A percentile compares a stretch with the other conserved stretches of the same genome.
Evolutionary conservation across 1,140 invertebrate species (phyloP).

Genomic region (Neocloeon triangulifer): DNA sequence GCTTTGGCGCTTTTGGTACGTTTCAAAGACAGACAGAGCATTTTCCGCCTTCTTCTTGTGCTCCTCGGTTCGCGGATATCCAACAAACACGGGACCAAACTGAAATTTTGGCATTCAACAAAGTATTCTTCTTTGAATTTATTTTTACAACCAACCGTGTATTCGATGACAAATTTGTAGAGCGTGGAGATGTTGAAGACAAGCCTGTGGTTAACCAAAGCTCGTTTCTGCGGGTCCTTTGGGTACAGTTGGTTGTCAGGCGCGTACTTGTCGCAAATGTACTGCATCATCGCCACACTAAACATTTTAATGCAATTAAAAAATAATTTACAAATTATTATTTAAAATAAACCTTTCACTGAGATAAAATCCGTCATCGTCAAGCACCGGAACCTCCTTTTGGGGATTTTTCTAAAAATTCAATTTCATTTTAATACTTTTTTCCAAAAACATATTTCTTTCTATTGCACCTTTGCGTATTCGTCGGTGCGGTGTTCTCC

Average conservation of each 20-base stretch:
- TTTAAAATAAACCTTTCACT: slow-evolving; percentile 32
- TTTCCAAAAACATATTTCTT: slow-evolving; percentile 4
- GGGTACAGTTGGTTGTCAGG: slow-evolving; percentile 40
- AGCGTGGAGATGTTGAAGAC: slow-evolving; percentile 53
- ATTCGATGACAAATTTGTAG: slow-evolving; percentile 41
- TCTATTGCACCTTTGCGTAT: slow-evolving; percentile 31
- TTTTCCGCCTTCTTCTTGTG: slow-evolving; percentile 38
- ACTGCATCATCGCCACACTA: slow-evolving; percentile 51
- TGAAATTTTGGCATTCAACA: slow-evolving; percentile 14
- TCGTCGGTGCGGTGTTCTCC: slow-evolving; percentile 45
- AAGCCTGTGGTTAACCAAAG: slow-evolving; percentile 47
- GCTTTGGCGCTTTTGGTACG: slow-evolving; percentile 30
- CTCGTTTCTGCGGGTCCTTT: slow-evolving; percentile 33
- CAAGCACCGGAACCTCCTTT: slow-evolving; percentile 51
- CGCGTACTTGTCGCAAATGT: slow-evolving; percentile 46
- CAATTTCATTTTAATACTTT: slow-evolving; percentile 2
- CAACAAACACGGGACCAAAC: slow-evolving; percentile 47
- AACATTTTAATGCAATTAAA: neutral
- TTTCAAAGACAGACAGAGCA: slow-evolving; percentile 38
- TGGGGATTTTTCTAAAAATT: slow-evolving; percentile 42
- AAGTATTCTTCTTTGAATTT: slow-evolving; percentile 1
- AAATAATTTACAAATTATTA: neutral
- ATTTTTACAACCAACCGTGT: slow-evolving; percentile 24
- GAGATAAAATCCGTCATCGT: slow-evolving; percentile 44
- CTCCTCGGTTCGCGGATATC: slow-evolving; percentile 36